A percentile compares a stretch with the other conserved stretches of the same genome.
Conservation (phyloP, 2,113 vertebrate species). For the Heterochromis multidens region DNA sequence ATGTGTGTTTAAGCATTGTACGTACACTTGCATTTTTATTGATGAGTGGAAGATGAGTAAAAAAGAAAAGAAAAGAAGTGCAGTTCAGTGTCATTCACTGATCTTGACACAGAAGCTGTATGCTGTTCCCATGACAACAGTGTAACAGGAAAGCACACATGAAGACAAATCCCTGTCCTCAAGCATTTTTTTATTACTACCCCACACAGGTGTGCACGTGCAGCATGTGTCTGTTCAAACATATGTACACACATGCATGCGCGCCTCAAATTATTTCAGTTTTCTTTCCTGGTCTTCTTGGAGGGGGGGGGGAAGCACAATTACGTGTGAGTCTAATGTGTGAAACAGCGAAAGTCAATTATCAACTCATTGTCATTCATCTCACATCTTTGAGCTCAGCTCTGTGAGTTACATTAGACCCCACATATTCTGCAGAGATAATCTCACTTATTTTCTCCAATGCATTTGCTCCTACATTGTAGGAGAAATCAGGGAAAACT, state of each 20-base stretch:
- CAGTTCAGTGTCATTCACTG: not conserved
- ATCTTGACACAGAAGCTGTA: not conserved
- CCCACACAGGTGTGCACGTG: not conserved
- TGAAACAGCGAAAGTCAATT: conserved; percentile 49
- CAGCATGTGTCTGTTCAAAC: not conserved
- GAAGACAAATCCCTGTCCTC: conserved; percentile 19
- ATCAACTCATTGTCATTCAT: conserved; percentile 54
- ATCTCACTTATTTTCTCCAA: not conserved
- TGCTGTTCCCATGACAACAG: conserved; percentile 57
- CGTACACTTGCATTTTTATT: not conserved
- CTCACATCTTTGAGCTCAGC: conserved; percentile 14
- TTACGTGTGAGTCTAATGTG: conserved; percentile 40
- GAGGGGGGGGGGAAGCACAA: not conserved
- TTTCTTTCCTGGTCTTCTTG: not conserved
- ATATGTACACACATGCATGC: not conserved
- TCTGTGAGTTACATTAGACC: not conserved
- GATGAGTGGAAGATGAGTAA: not conserved
- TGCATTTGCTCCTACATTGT: not conserved
- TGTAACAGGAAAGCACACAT: not conserved
- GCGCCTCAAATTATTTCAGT: not conserved
- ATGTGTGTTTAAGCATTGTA: not conserved
- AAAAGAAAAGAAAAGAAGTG: not conserved
- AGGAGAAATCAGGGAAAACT: not conserved
- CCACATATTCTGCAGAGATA: not conserved
- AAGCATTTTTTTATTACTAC: conserved; percentile 17